Conservation (phyloP, 2,113 vertebrate genomes). For the Butastur rufipennis region DNA sequence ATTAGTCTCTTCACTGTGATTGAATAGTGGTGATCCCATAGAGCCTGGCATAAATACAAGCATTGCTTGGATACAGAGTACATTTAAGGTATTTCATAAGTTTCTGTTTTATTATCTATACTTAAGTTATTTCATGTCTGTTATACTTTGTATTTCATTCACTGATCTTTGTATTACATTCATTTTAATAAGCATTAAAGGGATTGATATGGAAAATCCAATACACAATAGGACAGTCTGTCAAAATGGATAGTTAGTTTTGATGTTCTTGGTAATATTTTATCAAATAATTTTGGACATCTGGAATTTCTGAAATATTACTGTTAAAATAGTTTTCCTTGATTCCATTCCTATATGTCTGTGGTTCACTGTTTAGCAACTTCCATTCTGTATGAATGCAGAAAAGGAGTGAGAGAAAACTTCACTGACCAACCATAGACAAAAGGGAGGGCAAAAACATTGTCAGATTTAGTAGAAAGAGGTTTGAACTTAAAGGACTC, state of each 20-base stretch:
- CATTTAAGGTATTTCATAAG: neutral
- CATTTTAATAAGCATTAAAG: neutral
- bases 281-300: neutral
- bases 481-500: neutral
- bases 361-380: neutral
- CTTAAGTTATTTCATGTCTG: neutral
- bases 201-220: neutral
- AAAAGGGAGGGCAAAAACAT: neutral
- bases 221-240: neutral
- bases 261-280: neutral
- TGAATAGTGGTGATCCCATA: neutral
- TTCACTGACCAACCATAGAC: neutral
- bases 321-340: neutral
- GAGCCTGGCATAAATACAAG: neutral
- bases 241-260: neutral
- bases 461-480: neutral
- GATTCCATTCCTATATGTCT: neutral
- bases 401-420: neutral
- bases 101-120: neutral
- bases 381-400: neutral
- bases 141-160: neutral
- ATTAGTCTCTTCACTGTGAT: neutral
- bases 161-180: neutral
- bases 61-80: neutral
- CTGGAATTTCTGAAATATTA: neutral